These are phyloP conservation scores for Falco concolor DNA, from an alignment of 2,797 vertebrate species.

Conservation along the genomic window DNA sequence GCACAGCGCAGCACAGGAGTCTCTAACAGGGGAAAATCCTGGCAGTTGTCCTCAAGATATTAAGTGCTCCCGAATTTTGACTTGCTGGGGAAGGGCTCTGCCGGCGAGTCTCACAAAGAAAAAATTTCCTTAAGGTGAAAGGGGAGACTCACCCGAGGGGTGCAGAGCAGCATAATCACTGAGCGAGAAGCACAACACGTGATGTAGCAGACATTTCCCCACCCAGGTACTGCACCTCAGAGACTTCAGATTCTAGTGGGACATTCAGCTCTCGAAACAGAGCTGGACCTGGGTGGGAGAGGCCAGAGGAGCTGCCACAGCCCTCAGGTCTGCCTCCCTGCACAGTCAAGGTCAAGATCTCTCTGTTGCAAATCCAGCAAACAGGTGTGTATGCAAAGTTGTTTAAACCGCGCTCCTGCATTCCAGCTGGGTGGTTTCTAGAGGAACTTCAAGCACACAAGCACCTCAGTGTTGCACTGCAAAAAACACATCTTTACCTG, in stretches of 20 bases:
- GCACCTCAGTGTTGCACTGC: background rate
- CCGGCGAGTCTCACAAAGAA: background rate
- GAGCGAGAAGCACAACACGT: background rate
- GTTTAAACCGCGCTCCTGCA: background rate
- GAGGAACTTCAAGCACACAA: background rate
- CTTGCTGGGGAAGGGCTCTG: background rate
- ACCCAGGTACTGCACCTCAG: background rate
- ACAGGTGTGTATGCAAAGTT: fast-evolving
- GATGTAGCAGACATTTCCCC: background rate
- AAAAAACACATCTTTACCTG: background rate
- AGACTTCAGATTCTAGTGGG: background rate
- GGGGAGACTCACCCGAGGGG: background rate
- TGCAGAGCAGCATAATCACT: background rate
- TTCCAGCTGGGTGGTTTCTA: background rate
- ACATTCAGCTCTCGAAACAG: background rate
- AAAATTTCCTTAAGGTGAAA: background rate
- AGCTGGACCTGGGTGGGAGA: background rate
- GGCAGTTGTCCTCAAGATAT: background rate
- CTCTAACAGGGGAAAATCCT: background rate
- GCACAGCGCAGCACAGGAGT: background rate
- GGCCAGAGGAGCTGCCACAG: background rate
- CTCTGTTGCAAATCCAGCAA: background rate
- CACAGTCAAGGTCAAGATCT: background rate
- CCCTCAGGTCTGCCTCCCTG: background rate
- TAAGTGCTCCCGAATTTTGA: background rate